These are phyloP conservation scores for Euwallacea fornicatus DNA, from an alignment of 1,140 invertebrate species.

Conservation along the genomic window DNA sequence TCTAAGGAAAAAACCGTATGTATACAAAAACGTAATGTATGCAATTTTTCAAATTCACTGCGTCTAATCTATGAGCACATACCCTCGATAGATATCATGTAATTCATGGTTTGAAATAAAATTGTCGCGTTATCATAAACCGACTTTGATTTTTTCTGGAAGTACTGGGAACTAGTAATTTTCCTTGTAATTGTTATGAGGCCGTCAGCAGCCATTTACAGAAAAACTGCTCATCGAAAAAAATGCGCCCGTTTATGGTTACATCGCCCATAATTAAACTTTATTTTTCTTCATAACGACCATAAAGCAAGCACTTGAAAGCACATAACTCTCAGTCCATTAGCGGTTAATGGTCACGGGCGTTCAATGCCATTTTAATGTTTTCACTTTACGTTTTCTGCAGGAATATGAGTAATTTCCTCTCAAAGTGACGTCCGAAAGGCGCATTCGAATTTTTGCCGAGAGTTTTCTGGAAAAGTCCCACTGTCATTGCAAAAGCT, in stretches of 20 bases:
- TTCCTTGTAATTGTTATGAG: neutral
- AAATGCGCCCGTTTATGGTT: slow-evolving; percentile 10
- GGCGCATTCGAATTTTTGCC: too few relatives aligned
- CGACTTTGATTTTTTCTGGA: neutral
- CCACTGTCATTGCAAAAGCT: too few relatives aligned
- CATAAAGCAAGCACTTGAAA: slow-evolving; percentile 19
- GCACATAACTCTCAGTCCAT: slow-evolving; percentile 29
- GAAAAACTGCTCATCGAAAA: slow-evolving; percentile 9
- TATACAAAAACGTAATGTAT: too few relatives aligned
- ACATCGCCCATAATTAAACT: slow-evolving; percentile 19
- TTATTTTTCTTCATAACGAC: slow-evolving; percentile 22
- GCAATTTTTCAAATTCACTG: too few relatives aligned
- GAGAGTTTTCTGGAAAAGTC: too few relatives aligned
- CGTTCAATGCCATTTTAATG: slow-evolving; percentile 25
- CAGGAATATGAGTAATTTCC: neutral
- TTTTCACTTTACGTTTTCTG: slow-evolving; percentile 26
- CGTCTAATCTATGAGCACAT: too few relatives aligned
- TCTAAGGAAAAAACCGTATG: too few relatives aligned
- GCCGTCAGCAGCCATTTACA: slow-evolving; percentile 8
- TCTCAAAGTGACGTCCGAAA: neutral
- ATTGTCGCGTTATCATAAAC: too few relatives aligned
- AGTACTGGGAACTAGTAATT: neutral
- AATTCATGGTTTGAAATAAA: too few relatives aligned
- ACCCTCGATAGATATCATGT: too few relatives aligned
- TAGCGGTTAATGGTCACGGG: slow-evolving; percentile 22